These are phyloP conservation scores for Drosophila bipectinata DNA, from an alignment of 1,140 invertebrate genomes.

Conservation along the genomic window DNA sequence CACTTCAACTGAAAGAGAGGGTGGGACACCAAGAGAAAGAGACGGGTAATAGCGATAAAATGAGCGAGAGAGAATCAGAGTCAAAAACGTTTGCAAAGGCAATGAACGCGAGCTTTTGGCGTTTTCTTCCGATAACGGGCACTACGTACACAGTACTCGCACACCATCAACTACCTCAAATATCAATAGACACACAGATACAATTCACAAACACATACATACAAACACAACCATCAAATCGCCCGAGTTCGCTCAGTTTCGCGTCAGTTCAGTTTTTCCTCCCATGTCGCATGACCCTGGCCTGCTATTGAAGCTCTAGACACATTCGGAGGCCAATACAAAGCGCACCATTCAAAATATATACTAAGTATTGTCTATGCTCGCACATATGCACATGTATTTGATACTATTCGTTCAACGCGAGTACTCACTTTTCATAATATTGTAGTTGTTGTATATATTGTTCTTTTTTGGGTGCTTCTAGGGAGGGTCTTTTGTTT, in stretches of 20 bases:
- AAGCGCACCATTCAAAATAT: slow-evolving; percentile 82
- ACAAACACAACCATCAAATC: background rate
- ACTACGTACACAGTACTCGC: slow-evolving; percentile 49
- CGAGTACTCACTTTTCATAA: slow-evolving; percentile 5
- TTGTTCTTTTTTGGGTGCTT: background rate
- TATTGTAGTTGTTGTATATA: background rate
- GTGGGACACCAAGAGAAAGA: background rate
- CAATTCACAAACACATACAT: slow-evolving; percentile 7
- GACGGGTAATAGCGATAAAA: background rate
- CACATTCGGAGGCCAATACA: slow-evolving; percentile 79
- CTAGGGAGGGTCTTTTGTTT: slow-evolving; percentile 12
- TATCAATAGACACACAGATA: slow-evolving; percentile 13
- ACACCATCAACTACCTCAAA: slow-evolving; percentile 10
- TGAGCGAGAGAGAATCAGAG: slow-evolving; percentile 20
- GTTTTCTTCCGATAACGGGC: slow-evolving; percentile 83
- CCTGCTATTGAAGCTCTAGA: slow-evolving; percentile 83
- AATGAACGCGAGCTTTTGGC: slow-evolving; percentile 82
- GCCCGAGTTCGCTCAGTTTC: slow-evolving; percentile 59
- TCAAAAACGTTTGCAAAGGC: slow-evolving; percentile 71
- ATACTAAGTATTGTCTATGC: slow-evolving; percentile 61
- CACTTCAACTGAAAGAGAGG: slow-evolving; percentile 18
- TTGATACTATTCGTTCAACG: slow-evolving; percentile 5
- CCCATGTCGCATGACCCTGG: slow-evolving; percentile 83
- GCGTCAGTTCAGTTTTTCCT: slow-evolving; percentile 73
- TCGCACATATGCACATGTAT: slow-evolving; percentile 14